A percentile compares a stretch with the other conserved stretches of the same genome.
Evolutionary conservation across 2,797 vertebrate genomes (phyloP).

Genomic region (Arnoldichthys spilopterus): DNA sequence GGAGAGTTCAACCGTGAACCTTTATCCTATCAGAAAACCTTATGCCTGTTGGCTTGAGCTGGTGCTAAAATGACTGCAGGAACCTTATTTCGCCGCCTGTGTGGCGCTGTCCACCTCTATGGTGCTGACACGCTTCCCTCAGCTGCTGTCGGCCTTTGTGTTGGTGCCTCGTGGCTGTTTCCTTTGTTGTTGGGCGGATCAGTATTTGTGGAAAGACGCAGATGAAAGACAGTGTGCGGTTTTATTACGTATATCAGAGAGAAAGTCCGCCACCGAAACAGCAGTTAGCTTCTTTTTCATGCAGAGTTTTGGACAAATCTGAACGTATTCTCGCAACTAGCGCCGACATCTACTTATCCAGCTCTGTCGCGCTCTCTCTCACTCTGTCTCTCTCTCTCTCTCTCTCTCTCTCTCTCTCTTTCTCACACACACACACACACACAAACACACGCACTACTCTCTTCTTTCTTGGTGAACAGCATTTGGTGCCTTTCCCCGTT

Average conservation of each 20-base stretch:
- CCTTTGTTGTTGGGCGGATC: constrained; percentile 49
- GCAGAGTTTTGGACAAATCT: neutral
- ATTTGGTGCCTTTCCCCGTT: constrained; percentile 71
- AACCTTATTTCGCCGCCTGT: constrained; percentile 72
- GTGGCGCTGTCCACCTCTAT: constrained; percentile 79
- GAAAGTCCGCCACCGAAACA: neutral
- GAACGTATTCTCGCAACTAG: no score
- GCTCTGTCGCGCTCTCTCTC: no score
- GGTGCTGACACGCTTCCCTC: constrained; percentile 75
- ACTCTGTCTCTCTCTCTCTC: constrained; percentile 1
- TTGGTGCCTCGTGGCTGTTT: constrained; percentile 31
- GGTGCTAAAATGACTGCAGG: constrained; percentile 59
- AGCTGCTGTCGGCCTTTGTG: neutral
- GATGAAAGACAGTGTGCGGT: neutral
- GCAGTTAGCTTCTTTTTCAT: neutral
- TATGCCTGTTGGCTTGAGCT: no score
- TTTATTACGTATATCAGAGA: neutral
- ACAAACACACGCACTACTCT: no score
- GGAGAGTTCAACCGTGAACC: neutral
- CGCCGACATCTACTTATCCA: no score
- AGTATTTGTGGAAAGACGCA: neutral
- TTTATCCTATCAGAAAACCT: neutral
- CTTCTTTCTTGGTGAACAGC: constrained; percentile 42
- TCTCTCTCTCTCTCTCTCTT: neutral
- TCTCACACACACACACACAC: no score